Conservation (phyloP, 1,140 invertebrate genomes). For the Holcopasites calliopsidis region DNA sequence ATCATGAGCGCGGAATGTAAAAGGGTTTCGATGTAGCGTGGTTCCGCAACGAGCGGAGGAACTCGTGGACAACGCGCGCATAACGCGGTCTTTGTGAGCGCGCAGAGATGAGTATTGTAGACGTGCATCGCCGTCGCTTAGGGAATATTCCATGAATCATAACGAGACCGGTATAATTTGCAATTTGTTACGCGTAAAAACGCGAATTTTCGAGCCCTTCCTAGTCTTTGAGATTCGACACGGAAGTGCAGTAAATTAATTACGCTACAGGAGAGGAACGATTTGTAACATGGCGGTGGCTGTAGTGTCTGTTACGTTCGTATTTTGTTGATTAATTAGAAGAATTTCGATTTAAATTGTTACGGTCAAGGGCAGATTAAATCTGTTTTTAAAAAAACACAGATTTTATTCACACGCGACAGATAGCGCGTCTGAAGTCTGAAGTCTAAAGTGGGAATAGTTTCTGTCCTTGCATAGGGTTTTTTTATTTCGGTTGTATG, state of each 20-base stretch:
- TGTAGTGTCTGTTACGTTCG: background rate
- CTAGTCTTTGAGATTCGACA: conserved; percentile 19
- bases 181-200: conserved; percentile 58
- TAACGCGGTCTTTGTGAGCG: conserved; percentile 19
- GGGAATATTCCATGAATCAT: conserved; percentile 61
- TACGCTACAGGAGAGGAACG: conserved; percentile 3
- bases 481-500: too few species aligned
- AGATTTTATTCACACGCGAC: too few species aligned
- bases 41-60: conserved; percentile 30
- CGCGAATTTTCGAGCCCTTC: conserved; percentile 21
- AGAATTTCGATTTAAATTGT: too few species aligned
- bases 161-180: conserved; percentile 58
- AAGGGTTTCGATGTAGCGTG: conserved; percentile 60
- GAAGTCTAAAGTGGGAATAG: too few species aligned
- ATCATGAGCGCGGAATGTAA: conserved; percentile 53
- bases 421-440: too few species aligned
- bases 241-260: conserved; percentile 15
- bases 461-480: too few species aligned
- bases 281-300: background rate
- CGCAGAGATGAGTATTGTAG: background rate
- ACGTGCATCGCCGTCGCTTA: conserved; percentile 22
- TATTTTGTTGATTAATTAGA: too few species aligned
- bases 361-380: too few species aligned
- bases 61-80: background rate
- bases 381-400: too few species aligned